phyloP scores from a whole-genome alignment of 2,113 vertebrate species.

The Burhinus bistriatus region DNA sequence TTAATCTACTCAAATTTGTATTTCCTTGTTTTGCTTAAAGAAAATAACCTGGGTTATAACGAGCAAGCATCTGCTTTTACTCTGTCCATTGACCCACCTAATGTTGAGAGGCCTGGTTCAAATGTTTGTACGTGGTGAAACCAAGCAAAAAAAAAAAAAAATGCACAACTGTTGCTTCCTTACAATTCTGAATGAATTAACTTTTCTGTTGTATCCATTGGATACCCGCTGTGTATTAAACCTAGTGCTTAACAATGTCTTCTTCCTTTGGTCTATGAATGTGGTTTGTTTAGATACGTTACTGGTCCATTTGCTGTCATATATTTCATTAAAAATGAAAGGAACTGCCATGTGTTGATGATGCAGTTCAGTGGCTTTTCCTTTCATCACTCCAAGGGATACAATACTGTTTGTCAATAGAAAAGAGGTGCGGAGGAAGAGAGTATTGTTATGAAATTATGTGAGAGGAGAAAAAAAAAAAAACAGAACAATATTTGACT shows the following conservation, averaged over 20 bases:
- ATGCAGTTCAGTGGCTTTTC: slow-evolving; percentile 24
- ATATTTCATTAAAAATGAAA: slow-evolving; percentile 47
- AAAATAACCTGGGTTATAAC: not conserved
- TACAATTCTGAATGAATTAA: slow-evolving; percentile 61
- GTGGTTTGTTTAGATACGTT: slow-evolving; percentile 24
- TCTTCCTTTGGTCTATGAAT: slow-evolving; percentile 18
- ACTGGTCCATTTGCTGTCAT: slow-evolving; percentile 4
- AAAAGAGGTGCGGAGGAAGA: not conserved
- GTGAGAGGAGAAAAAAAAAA: not conserved
- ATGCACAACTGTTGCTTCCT: slow-evolving; percentile 46
- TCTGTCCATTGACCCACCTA: slow-evolving; percentile 17
- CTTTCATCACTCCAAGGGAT: not conserved
- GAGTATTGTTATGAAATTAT: not conserved
- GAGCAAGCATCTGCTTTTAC: not conserved
- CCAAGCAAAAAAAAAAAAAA: slow-evolving; percentile 19
- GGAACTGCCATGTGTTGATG: slow-evolving; percentile 13
- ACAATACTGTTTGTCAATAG: not conserved
- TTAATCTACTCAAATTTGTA: slow-evolving; percentile 2
- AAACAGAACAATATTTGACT: not conserved
- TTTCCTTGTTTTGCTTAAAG: slow-evolving; percentile 30
- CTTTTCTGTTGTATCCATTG: slow-evolving; percentile 58
- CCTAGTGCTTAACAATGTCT: slow-evolving; percentile 16
- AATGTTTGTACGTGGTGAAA: slow-evolving; percentile 26
- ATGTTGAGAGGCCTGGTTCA: not conserved
- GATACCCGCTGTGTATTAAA: slow-evolving; percentile 57